Base-by-base conservation (phyloP, 2,888 invertebrate species). In the Drosophila flavopinicola region DNA sequence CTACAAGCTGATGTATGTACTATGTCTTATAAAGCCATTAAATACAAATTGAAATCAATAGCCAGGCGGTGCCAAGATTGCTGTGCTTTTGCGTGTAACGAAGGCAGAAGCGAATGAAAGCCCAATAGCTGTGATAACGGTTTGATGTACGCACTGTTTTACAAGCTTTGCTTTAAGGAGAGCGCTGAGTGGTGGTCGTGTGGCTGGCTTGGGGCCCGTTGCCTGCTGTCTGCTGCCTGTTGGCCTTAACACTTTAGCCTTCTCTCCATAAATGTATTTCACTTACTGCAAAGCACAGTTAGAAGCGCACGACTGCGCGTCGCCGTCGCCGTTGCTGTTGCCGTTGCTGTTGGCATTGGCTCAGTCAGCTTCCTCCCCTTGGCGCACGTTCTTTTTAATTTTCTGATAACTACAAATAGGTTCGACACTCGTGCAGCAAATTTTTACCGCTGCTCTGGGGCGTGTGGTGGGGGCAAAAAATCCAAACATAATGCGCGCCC, bases 381-480 rank as follows among this genome's bases (percentile, higher is more conserved):
- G 35, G 52, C 66, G 48, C 74, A 73, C 76, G 77, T 86, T 82
- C 77, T 79, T 82, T 82, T 82, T 85, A 85, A 80, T 80, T 85
- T 85, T 83, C 86, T 86, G 86, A 82, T 86, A 82, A 79, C 86
- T 86, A 82, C 86, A 82, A 86, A 82, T 82, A 82, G 85, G 86
- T 86, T 82, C 84, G 74, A 82, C 85, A 79, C 80, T 86, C 80
- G 80, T 84, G 80, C 86, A 74, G 84, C 80, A 79, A 79, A 80
- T 79, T 74, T 77, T 80, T 80, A 80, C 80, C 80, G 80, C 80
- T 80, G 70, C 61, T 58, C 23, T 7, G 1, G 13, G 29, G 15
- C 13, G 47, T 11, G 1, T 3, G 27, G 6, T 17, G 41, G 24
- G 37, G 17, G 33, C 20, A 41, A 57, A 54, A 72, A 75, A 72